Evolutionary conservation across 2,113 vertebrate species (phyloP).

Genomic region (Rhea pennata): DNA sequence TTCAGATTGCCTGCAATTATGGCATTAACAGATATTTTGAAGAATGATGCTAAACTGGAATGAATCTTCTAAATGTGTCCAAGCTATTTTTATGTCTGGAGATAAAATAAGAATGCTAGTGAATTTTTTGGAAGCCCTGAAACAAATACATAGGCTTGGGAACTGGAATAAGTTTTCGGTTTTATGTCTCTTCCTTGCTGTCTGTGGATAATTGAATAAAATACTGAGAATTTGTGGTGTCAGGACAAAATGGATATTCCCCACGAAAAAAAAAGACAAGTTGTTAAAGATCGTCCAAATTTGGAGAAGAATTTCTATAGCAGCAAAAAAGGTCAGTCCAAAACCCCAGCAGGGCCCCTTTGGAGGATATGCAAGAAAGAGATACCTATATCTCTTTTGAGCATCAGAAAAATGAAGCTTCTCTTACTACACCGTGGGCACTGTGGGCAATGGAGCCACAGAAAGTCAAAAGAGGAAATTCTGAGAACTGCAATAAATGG

Average conservation of each 20-base stretch:
- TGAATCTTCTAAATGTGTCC: not conserved
- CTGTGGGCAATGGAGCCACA: not conserved
- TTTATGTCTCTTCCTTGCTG: not conserved
- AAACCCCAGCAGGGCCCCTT: not conserved
- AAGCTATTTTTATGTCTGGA: not conserved
- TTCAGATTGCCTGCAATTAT: not conserved
- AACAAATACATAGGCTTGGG: not conserved
- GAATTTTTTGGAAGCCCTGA: not conserved
- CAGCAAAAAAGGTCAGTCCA: not conserved
- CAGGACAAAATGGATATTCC: not conserved
- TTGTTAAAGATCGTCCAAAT: not conserved
- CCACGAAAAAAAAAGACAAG: not conserved
- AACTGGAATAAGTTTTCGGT: not conserved
- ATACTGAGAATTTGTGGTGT: not conserved
- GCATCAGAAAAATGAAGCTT: not conserved
- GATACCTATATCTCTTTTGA: fast-evolving
- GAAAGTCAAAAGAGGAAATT: not conserved
- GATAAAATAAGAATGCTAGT: not conserved
- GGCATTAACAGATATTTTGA: not conserved
- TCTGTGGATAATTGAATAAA: conserved; percentile 11
- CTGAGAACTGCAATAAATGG: not conserved
- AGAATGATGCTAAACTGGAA: not conserved
- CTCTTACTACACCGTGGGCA: not conserved
- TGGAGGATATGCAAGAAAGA: not conserved
- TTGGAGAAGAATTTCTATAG: not conserved